Conservation (phyloP, 2,888 invertebrate genomes). For the Merodon equestris region DNA sequence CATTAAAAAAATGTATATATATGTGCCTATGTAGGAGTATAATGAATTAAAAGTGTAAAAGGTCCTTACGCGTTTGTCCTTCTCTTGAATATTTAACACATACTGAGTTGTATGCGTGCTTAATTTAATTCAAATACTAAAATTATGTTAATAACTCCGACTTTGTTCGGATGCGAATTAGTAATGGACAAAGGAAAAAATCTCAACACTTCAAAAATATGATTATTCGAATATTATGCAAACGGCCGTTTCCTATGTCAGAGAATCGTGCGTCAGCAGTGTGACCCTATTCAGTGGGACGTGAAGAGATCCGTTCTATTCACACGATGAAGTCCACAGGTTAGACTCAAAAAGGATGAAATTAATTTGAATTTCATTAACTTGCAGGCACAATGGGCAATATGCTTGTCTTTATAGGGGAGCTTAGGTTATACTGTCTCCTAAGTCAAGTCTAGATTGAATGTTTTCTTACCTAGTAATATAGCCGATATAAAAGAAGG, state of each 20-base stretch:
- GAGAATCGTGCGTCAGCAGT: too few species aligned
- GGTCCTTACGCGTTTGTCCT: constrained; percentile 1
- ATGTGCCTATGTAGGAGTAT: constrained; percentile 5
- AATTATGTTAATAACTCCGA: constrained; percentile 52
- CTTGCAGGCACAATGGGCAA: too few species aligned
- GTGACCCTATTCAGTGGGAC: too few species aligned
- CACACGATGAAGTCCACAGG: too few species aligned
- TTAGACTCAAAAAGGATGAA: too few species aligned
- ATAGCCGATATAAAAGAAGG: too few species aligned
- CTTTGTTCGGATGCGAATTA: constrained; percentile 17
- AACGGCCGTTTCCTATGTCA: neutral
- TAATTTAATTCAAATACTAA: constrained; percentile 39
- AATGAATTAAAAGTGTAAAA: constrained; percentile 8
- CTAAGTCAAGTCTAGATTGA: too few species aligned
- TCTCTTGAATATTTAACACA: neutral
- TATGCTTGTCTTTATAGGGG: too few species aligned
- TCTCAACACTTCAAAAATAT: neutral
- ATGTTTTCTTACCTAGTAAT: too few species aligned
- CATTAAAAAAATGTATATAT: constrained; percentile 28
- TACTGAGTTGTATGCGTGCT: neutral
- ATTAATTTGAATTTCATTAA: too few species aligned
- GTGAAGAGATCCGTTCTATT: too few species aligned
- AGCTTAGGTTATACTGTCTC: too few species aligned
- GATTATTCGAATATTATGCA: constrained; percentile 30
- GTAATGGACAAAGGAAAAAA: constrained; percentile 8